Base-by-base conservation (phyloP, 2,797 vertebrate genomes). In the Falco concolor region DNA sequence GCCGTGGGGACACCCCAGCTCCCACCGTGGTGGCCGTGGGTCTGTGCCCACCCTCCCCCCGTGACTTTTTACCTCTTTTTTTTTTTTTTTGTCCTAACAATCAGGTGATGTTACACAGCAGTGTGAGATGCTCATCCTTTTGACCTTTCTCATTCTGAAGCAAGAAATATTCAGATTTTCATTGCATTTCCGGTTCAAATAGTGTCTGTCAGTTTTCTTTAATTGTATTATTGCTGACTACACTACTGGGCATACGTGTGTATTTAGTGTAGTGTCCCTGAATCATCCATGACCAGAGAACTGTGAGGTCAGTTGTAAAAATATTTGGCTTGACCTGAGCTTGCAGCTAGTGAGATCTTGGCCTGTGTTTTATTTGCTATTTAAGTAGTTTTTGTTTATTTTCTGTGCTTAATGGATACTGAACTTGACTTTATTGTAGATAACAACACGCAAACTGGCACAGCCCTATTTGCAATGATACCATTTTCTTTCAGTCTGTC, bases 261-360 rank as follows among this genome's bases (percentile, higher is more conserved):
- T 87, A 65, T 75, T 83, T 63, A 65, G 4, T 59, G 44, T 75
- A 50, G 44, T 44, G 34, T 65, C 65, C 59, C 57, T 65, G 68
- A 72, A 77, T 89, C 38, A 44, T 89, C 50, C 44, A 10, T 45
- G 42, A 94, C 45, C 57, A 52, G 17, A 80, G 61, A 84, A 91
- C 45, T 75, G 21, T 87, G 56, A 92, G 61, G 84, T 92, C 69
- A 81, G 8, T 84, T 90, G 50, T 75, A 86, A 93, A 89, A 93
- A 85, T 81, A 76, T 81, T 96, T 95, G 27, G 5, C 53, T 86
- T 77, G 69, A 94, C 40, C 61, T 45, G 40, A 88, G 30, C 53
- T 84, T 72, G 45, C 47, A 87, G 72, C 32, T 59, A 70, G 70
- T 49, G 49, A 34, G 76, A 77, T 49, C 67, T 87, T 44, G 89